Evolutionary conservation across 2,797 vertebrate genomes (phyloP).

Genomic region (Eulemur coronatus): DNA sequence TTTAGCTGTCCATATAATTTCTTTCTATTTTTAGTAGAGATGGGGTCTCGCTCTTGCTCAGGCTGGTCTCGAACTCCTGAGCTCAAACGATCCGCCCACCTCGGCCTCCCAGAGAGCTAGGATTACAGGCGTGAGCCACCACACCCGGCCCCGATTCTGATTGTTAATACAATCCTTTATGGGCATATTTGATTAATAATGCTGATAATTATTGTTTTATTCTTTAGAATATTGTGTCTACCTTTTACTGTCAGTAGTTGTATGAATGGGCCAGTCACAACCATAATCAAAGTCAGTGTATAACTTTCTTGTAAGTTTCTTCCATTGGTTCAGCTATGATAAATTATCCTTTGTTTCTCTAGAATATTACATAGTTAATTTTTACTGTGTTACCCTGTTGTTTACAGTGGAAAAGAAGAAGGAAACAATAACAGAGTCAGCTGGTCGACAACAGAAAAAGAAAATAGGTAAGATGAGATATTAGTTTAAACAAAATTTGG

Average conservation of each 20-base stretch:
- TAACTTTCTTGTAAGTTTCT: background rate
- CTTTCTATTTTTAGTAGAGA: no score
- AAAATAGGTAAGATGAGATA: constrained; percentile 93
- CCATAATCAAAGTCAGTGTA: background rate
- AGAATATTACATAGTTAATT: background rate
- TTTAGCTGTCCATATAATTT: no score
- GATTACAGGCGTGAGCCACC: no score
- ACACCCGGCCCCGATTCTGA: no score
- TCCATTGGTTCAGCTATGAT: background rate
- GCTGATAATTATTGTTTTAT: background rate
- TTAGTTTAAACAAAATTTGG: background rate
- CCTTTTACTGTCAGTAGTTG: background rate
- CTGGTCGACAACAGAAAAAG: constrained; percentile 98
- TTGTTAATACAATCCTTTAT: background rate
- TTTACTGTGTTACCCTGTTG: background rate
- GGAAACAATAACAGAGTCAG: constrained; percentile 98
- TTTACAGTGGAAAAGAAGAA: constrained; percentile 98
- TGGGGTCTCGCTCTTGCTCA: no score
- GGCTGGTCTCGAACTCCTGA: no score
- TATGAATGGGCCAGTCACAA: background rate
- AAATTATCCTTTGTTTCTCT: background rate
- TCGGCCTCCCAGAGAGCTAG: no score
- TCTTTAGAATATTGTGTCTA: background rate
- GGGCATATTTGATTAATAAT: background rate
- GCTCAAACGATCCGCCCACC: no score